phyloP scores from a whole-genome alignment of 2,113 vertebrate genomes.

The Mystacornis crossleyi region DNA sequence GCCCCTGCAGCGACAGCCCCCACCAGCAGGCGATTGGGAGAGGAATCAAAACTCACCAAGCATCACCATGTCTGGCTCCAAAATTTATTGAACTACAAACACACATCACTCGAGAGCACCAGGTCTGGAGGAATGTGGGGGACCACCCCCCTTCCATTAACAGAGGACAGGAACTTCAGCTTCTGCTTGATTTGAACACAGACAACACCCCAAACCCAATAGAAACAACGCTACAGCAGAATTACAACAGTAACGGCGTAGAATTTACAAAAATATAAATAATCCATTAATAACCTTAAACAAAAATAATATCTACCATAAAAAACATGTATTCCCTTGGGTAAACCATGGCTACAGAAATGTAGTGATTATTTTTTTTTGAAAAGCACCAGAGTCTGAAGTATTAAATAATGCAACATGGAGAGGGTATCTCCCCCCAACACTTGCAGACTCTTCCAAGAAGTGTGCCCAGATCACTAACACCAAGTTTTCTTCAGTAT shows the following conservation, averaged over 20 bases:
- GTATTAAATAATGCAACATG: background rate
- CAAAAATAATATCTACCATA: constrained; percentile 35
- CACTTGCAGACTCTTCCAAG: background rate
- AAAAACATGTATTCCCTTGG: background rate
- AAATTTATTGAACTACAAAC: constrained; percentile 17
- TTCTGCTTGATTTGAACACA: constrained; percentile 1
- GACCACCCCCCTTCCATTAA: background rate
- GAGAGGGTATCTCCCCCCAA: too few relatives aligned
- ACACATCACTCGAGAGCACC: background rate
- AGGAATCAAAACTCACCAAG: background rate
- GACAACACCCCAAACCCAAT: background rate
- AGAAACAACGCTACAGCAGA: background rate
- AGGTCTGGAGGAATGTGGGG: background rate
- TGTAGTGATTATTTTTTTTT: background rate
- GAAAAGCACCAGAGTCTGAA: constrained; percentile 28
- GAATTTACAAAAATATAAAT: constrained; percentile 63
- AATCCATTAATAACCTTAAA: background rate
- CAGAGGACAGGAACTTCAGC: background rate
- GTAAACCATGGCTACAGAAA: constrained; percentile 10
- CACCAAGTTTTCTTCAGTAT: background rate
- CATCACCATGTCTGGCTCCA: background rate
- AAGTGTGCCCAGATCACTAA: background rate
- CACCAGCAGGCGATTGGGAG: accelerated
- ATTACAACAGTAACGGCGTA: background rate
- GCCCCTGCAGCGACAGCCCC: background rate